These are phyloP conservation scores for Pseudomugil tenellus DNA, from an alignment of 2,797 vertebrate genomes.

Conservation along the genomic window DNA sequence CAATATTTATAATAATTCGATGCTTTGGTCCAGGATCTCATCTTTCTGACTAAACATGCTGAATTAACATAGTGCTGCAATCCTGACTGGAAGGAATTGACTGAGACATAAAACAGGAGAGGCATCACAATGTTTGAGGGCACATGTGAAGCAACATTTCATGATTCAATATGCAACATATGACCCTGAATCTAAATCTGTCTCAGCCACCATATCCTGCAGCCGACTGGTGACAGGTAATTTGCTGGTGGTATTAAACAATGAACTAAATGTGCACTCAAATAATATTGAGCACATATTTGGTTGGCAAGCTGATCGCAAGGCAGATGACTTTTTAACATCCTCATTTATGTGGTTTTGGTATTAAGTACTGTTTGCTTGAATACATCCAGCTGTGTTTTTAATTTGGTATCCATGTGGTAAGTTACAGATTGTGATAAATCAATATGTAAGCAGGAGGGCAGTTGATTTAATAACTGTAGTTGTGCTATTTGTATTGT, in stretches of 20 bases:
- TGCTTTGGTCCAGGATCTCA: conserved; percentile 9
- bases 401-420: neutral
- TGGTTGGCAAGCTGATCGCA: neutral
- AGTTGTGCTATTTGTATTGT: neutral
- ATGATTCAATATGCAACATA: conserved; percentile 51
- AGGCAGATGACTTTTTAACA: neutral
- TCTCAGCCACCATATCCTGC: neutral
- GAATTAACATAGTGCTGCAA: neutral
- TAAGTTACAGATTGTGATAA: neutral
- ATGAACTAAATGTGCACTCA: neutral
- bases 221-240: neutral
- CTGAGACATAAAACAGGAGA: conserved; percentile 49
- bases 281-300: neutral
- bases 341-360: neutral
- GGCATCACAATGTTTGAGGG: conserved; percentile 61
- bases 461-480: neutral
- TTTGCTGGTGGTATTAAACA: conserved; percentile 3
- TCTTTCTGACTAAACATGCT: conserved; percentile 26
- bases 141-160: conserved; percentile 59
- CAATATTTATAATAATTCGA: conserved; percentile 35
- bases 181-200: conserved; percentile 35
- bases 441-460: neutral
- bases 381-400: neutral
- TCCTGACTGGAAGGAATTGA: conserved; percentile 57
- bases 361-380: neutral